These are phyloP conservation scores for Pyxicephalus adspersus DNA, from an alignment of 2,113 vertebrate genomes.

Conservation along the genomic window DNA sequence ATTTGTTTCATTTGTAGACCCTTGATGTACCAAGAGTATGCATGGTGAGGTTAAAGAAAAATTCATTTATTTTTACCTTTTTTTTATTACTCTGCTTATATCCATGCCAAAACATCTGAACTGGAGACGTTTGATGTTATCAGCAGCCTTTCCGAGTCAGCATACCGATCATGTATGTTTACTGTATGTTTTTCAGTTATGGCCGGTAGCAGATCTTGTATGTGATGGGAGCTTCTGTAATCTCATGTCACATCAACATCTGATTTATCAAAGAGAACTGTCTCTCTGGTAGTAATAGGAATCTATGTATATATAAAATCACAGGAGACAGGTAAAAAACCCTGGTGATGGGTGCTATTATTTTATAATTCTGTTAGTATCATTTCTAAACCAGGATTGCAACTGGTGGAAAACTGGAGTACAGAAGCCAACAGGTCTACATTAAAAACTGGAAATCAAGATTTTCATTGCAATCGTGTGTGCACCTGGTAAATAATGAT, in stretches of 20 bases:
- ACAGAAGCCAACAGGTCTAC: conserved; percentile 1
- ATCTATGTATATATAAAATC: background rate
- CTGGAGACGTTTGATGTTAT: background rate
- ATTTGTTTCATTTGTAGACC: background rate
- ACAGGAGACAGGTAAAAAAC: background rate
- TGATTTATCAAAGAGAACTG: conserved; percentile 25
- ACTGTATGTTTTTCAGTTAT: conserved; percentile 20
- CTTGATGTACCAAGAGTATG: background rate
- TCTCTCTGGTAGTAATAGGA: conserved; percentile 4
- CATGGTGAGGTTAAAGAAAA: background rate
- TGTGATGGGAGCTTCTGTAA: conserved; percentile 7
- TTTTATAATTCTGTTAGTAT: background rate
- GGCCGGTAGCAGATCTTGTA: conserved; percentile 6
- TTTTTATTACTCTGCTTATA: too few species aligned
- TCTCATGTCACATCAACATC: background rate
- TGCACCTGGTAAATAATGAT: background rate
- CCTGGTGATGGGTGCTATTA: background rate
- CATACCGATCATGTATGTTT: background rate
- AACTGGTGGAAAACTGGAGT: conserved; percentile 30
- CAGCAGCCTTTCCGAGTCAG: background rate
- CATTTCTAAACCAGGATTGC: conserved; percentile 1
- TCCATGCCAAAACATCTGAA: background rate
- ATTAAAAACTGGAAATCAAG: background rate
- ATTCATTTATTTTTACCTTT: background rate
- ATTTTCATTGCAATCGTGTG: background rate